A percentile compares a stretch with the other conserved stretches of the same genome.
phyloP scores from a whole-genome alignment of 2,888 invertebrate species.

The Drosophila merina region DNA sequence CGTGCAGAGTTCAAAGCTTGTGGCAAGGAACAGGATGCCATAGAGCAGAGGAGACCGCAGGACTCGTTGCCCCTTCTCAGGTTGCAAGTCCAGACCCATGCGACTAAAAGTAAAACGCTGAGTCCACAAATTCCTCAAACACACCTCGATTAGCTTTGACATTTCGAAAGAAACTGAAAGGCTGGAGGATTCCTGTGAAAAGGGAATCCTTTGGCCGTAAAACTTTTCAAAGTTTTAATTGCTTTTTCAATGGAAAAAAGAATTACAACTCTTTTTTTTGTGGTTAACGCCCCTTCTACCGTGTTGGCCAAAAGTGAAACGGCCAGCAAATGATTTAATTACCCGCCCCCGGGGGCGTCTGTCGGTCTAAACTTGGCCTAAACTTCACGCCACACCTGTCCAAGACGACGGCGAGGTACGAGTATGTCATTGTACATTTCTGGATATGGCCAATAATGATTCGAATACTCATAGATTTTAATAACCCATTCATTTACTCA shows the following conservation, averaged over 20 bases:
- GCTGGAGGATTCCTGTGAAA: background rate
- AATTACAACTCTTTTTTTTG: no score
- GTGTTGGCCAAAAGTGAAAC: slow-evolving; percentile 27
- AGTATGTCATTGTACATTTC: background rate
- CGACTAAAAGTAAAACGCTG: slow-evolving; percentile 49
- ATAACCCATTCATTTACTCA: slow-evolving; percentile 2
- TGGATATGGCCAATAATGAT: background rate
- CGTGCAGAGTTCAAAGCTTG: slow-evolving; percentile 55
- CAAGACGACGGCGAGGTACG: slow-evolving; percentile 31
- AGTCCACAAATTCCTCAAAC: slow-evolving; percentile 45
- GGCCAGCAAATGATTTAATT: slow-evolving; percentile 61
- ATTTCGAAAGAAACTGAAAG: slow-evolving; percentile 41
- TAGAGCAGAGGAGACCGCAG: slow-evolving; percentile 35
- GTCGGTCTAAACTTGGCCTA: slow-evolving; percentile 32
- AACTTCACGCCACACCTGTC: slow-evolving; percentile 19
- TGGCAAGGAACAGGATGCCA: slow-evolving; percentile 46
- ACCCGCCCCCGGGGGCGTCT: slow-evolving; percentile 37
- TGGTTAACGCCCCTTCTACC: slow-evolving; percentile 23
- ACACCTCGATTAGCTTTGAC: slow-evolving; percentile 48
- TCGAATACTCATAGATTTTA: background rate
- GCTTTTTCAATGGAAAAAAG: slow-evolving; percentile 18
- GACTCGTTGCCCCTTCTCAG: slow-evolving; percentile 1
- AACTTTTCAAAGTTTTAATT: background rate
- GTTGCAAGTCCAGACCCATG: slow-evolving; percentile 51
- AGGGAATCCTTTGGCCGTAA: background rate